Conservation (phyloP, 2,113 vertebrate species). For the Passer montanus region DNA sequence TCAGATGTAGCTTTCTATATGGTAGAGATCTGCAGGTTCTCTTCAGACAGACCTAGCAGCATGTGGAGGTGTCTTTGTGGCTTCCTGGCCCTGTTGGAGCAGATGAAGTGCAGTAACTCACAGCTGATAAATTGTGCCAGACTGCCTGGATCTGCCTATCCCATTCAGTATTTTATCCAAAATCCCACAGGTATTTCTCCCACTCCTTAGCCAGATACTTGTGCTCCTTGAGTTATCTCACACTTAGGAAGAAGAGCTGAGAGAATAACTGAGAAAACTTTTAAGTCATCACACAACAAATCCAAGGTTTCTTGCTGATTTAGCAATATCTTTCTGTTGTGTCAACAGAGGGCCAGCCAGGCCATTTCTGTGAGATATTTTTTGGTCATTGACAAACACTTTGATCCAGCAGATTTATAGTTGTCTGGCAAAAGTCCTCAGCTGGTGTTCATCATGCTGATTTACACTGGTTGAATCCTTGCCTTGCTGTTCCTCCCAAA, state of each 20-base stretch:
- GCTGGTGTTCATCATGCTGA: neutral
- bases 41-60: neutral
- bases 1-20: neutral
- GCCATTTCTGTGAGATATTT: neutral
- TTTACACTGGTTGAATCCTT: neutral
- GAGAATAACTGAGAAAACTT: neutral
- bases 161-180: neutral
- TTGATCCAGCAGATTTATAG: neutral
- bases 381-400: neutral
- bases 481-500: neutral
- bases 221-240: neutral
- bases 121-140: neutral
- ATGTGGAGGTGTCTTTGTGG: neutral
- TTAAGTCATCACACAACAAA: neutral
- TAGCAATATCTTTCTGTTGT: neutral
- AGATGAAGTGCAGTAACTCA: neutral
- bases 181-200: neutral
- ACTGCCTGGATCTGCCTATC: neutral
- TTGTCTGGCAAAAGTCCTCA: neutral
- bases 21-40: neutral
- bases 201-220: neutral
- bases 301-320: slow-evolving; percentile 8
- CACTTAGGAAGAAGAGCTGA: neutral
- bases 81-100: neutral
- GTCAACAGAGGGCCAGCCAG: neutral